Percentiles rank a stretch among this genome's conserved stretches.
These are phyloP conservation scores for Seriola quinqueradiata DNA, from an alignment of 2,113 vertebrate species.

Conservation along the genomic window DNA sequence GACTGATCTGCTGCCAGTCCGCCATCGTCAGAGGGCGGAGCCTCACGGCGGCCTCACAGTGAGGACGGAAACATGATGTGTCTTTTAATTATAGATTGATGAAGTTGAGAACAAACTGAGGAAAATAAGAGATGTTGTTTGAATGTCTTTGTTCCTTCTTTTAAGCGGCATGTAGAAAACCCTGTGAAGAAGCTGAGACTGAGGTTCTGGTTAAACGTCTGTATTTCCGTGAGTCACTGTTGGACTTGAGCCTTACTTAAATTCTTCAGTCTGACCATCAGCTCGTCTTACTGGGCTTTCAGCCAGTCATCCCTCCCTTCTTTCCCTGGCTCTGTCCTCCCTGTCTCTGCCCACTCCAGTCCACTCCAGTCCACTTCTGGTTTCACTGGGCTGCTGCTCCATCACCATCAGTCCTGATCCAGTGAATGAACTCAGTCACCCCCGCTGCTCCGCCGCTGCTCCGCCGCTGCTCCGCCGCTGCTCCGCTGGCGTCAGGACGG, in stretches of 20 bases:
- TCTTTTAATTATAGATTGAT: background rate
- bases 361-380: slow-evolving; percentile 8
- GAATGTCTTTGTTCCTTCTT: too few relatives aligned
- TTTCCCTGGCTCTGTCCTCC: background rate
- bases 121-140: background rate
- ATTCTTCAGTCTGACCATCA: background rate
- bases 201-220: slow-evolving; percentile 5
- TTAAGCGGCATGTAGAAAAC: too few relatives aligned
- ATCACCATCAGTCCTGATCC: background rate
- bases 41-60: background rate
- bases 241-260: slow-evolving; percentile 20
- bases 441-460: background rate
- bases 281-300: background rate
- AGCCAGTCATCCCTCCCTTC: slow-evolving; percentile 9
- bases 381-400: slow-evolving; percentile 1
- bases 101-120: background rate
- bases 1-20: slow-evolving; percentile 28
- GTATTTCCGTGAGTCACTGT: slow-evolving; percentile 11
- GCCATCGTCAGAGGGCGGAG: slow-evolving; percentile 26
- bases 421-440: slow-evolving; percentile 28
- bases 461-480: too few relatives aligned
- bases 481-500: background rate
- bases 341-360: background rate
- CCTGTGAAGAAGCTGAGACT: too few relatives aligned
- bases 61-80: background rate